A percentile compares a stretch with the other conserved stretches of the same genome.
Evolutionary conservation across 1,140 invertebrate genomes (phyloP).

Genomic region (Bombus breviceps): DNA sequence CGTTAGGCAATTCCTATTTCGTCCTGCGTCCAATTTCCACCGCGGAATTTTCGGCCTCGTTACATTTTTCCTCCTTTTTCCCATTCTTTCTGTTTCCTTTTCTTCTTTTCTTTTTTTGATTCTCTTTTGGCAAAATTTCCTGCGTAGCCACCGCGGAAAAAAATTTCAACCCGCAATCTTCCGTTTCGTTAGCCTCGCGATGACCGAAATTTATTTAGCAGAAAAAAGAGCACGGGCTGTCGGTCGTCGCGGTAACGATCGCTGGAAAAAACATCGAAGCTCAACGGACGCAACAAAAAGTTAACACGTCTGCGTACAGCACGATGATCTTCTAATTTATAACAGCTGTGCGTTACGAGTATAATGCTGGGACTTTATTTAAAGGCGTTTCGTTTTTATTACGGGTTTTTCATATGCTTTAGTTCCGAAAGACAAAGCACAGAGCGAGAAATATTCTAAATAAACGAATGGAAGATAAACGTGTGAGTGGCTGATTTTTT

Average conservation of each 20-base stretch:
- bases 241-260: background rate
- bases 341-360: too few species aligned
- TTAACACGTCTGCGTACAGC: background rate
- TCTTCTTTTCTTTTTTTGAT: background rate
- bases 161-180: constrained; percentile 27
- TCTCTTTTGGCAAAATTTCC: constrained; percentile 3
- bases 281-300: background rate
- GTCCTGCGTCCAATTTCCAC: constrained; percentile 66
- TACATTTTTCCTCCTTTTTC: background rate
- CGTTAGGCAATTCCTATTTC: constrained; percentile 76
- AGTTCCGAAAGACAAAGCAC: background rate
- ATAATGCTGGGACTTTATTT: background rate
- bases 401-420: too few species aligned
- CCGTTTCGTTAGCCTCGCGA: constrained; percentile 23
- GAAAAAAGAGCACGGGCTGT: background rate
- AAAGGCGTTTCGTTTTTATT: constrained; percentile 3
- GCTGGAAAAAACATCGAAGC: background rate
- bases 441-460: background rate
- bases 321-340: background rate
- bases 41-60: constrained; percentile 49
- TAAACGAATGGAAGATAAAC: background rate
- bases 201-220: constrained; percentile 30
- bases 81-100: background rate
- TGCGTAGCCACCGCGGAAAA: background rate
- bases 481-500: background rate